Conservation (phyloP, 1,140 invertebrate species). For the Adoxophyes honmai region DNA sequence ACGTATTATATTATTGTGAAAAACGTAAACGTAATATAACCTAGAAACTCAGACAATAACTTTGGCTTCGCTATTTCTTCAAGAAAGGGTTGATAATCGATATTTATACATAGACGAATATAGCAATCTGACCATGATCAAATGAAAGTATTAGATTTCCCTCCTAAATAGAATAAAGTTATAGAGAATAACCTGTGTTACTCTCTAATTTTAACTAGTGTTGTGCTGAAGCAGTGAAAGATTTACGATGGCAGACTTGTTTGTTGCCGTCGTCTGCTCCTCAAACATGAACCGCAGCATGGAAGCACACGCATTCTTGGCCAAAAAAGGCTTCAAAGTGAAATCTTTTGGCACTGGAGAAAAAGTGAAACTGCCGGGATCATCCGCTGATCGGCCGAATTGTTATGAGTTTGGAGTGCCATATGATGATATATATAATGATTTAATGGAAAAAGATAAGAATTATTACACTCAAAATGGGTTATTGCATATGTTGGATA, state of each 20-base stretch:
- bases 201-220: too few species aligned
- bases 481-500: slow-evolving; percentile 97
- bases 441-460: slow-evolving; percentile 93
- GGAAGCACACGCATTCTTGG: slow-evolving; percentile 98
- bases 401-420: slow-evolving; percentile 98
- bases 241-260: slow-evolving; percentile 76
- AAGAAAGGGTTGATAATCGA: too few species aligned
- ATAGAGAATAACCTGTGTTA: too few species aligned
- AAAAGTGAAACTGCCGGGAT: slow-evolving; percentile 97
- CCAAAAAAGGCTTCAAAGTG: slow-evolving; percentile 98
- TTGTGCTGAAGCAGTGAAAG: too few species aligned
- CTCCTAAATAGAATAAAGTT: too few species aligned
- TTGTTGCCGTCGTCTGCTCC: slow-evolving; percentile 97
- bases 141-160: too few species aligned
- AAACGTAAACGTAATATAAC: slow-evolving; percentile 12
- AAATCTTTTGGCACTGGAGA: slow-evolving; percentile 98
- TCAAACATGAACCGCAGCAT: slow-evolving; percentile 99
- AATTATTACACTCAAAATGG: slow-evolving; percentile 98
- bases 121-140: too few species aligned
- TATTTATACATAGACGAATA: too few species aligned
- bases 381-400: slow-evolving; percentile 96
- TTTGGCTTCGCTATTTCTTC: too few species aligned
- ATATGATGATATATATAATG: slow-evolving; percentile 98
- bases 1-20: not conserved
- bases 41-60: not conserved